Evolutionary conservation across 2,113 vertebrate species (phyloP), one percentile per base, ranked within the genome.

Genomic region (Zapus hudsonius): DNA sequence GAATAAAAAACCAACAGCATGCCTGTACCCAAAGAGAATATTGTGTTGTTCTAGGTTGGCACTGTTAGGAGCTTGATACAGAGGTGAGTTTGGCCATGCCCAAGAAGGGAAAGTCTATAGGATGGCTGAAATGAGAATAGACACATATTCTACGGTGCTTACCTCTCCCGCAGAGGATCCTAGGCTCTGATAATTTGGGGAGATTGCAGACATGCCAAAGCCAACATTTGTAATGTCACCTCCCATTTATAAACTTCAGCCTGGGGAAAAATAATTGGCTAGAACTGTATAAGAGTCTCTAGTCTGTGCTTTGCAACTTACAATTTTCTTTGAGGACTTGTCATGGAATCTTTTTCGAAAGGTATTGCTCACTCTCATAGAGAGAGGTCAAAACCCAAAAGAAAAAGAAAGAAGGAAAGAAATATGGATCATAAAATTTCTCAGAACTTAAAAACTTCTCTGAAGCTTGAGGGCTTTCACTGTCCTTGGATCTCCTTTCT

Each of bases 251-350:
- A 91, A 89, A 87, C 63, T 55, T 87, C n/a, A 52, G 33, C n/a
- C 52, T 63, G 85, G 59, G 83, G 74, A 52, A 91, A 91, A 89
- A 79, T 85, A 66, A 93, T 82, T 78, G 63, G 55, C 38, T 82
- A 79, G 47, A 78, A 89, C 22, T 57, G 4, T 11, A 76, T 47
- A 86, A 72, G 59, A 74, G 72, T 57, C 36, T 73, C 59, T 25
- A 55, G 52, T 91, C 80, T 87, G 87, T 47, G 57, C 64, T 47
- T 90, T 22, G 82, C 8, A 75, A 20, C 52, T 93, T 82, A 94
- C 40, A 72, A 79, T 44, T 91, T 89, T 95, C 76, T 90, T 93
- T 96, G 59, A 88, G 90, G 59, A 86, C 78, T 75, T 94, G 38
- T 85, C 86, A 70, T 55, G 36, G 17, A 87, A 80, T 78, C 69